Evolutionary conservation across 2,113 vertebrate genomes (phyloP).

Genomic region (Centropristis striata): DNA sequence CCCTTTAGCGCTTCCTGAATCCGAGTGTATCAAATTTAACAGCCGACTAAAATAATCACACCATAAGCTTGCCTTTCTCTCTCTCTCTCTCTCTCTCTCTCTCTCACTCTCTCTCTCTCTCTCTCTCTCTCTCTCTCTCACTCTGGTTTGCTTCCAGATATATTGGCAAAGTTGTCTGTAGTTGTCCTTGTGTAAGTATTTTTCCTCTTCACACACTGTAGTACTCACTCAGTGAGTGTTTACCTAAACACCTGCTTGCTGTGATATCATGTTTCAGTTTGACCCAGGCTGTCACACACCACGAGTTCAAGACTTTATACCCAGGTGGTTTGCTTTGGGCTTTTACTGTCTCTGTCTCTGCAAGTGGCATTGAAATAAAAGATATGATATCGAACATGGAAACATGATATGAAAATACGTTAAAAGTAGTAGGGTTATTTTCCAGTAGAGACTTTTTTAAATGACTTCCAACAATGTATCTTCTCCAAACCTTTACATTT

Average conservation of each 20-base stretch:
- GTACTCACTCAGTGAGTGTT: slow-evolving; percentile 63
- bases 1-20: slow-evolving; percentile 68
- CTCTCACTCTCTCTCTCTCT: background rate
- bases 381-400: background rate
- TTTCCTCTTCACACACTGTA: slow-evolving; percentile 71
- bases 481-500: background rate
- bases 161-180: slow-evolving; percentile 39
- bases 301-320: slow-evolving; percentile 25
- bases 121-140: slow-evolving; percentile 2
- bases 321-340: background rate
- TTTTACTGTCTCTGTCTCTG: background rate
- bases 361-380: background rate
- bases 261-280: slow-evolving; percentile 51
- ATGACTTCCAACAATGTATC: background rate
- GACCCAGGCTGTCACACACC: slow-evolving; percentile 29
- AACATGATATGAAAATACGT: background rate
- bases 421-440: background rate
- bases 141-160: slow-evolving; percentile 60
- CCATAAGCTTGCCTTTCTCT: slow-evolving; percentile 36
- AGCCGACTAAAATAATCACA: slow-evolving; percentile 78
- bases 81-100: slow-evolving; percentile 31
- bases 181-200: slow-evolving; percentile 60
- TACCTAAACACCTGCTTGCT: slow-evolving; percentile 70
- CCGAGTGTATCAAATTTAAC: slow-evolving; percentile 76
- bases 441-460: background rate